phyloP scores from a whole-genome alignment of 2,888 invertebrate genomes.

The Junonia oenone region DNA sequence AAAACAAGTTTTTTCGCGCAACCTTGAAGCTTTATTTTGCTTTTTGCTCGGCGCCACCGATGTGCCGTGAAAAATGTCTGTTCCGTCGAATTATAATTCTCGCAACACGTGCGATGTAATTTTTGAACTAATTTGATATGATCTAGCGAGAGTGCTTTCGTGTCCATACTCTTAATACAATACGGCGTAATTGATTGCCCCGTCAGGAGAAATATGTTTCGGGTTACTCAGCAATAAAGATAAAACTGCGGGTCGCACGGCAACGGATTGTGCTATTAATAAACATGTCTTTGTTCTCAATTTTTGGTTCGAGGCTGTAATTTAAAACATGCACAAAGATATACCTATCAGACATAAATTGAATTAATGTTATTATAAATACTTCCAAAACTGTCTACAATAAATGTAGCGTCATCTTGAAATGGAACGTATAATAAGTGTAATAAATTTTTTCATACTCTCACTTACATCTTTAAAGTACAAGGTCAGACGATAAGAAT shows the following conservation, averaged over 20 bases:
- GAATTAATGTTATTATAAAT: neutral
- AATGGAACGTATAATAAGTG: constrained; percentile 9
- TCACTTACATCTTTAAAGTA: constrained; percentile 5
- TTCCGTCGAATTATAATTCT: neutral
- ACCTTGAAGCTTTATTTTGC: constrained; percentile 54
- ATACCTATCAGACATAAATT: neutral
- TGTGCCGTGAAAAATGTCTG: constrained; percentile 21
- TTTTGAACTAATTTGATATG: constrained; percentile 8
- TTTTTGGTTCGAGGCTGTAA: constrained; percentile 10
- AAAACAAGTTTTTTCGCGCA: constrained; percentile 60
- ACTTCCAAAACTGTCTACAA: neutral
- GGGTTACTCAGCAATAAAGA: constrained; percentile 21
- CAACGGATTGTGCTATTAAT: constrained; percentile 24
- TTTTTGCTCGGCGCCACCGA: constrained; percentile 45
- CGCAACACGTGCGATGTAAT: neutral
- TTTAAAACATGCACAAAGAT: neutral
- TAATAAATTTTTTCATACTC: constrained; percentile 1
- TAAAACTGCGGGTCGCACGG: constrained; percentile 20
- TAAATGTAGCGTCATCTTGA: neutral
- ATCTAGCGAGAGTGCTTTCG: constrained; percentile 18
- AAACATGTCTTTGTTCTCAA: constrained; percentile 24
- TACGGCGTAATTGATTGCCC: constrained; percentile 23
- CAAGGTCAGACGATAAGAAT: constrained; percentile 5
- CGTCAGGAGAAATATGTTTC: constrained; percentile 24
- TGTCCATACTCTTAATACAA: constrained; percentile 24